phyloP scores from a whole-genome alignment of 2,113 vertebrate genomes.

The Prietella phreatophila region DNA sequence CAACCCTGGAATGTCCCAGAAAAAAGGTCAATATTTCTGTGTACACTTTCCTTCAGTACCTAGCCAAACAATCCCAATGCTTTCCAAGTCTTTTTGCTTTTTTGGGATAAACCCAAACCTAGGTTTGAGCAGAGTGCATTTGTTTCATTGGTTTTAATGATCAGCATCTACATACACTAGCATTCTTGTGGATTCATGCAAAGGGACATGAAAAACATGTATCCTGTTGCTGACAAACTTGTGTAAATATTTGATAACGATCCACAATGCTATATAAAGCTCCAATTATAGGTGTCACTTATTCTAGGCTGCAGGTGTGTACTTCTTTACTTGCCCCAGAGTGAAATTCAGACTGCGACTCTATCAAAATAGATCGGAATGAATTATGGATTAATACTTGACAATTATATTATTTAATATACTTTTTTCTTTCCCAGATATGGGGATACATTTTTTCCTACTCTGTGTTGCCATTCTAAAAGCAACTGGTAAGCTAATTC shows the following conservation, averaged over 20 bases:
- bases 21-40: slow-evolving; percentile 18
- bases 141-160: not conserved
- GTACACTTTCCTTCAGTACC: not conserved
- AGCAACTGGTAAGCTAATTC: slow-evolving; percentile 42
- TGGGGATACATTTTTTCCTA: slow-evolving; percentile 15
- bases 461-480: slow-evolving; percentile 33
- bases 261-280: slow-evolving; percentile 35
- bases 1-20: not conserved
- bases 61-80: not conserved
- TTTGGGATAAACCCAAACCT: not conserved
- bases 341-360: too few species aligned
- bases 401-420: not conserved
- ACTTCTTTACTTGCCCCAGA: not conserved
- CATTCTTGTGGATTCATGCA: not conserved
- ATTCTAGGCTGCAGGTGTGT: slow-evolving; percentile 30
- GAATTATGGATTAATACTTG: not conserved
- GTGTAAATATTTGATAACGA: slow-evolving; percentile 11
- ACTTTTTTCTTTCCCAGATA: slow-evolving; percentile 22
- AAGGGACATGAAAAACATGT: slow-evolving; percentile 10
- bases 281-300: not conserved
- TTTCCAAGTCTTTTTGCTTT: slow-evolving; percentile 30
- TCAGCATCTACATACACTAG: not conserved
- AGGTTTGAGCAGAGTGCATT: not conserved
- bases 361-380: not conserved
- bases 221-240: slow-evolving; percentile 42